Evolutionary conservation across 2,888 invertebrate genomes (phyloP), one percentile per base, ranked within the genome.

Genomic region (Andrena hattorfiana): DNA sequence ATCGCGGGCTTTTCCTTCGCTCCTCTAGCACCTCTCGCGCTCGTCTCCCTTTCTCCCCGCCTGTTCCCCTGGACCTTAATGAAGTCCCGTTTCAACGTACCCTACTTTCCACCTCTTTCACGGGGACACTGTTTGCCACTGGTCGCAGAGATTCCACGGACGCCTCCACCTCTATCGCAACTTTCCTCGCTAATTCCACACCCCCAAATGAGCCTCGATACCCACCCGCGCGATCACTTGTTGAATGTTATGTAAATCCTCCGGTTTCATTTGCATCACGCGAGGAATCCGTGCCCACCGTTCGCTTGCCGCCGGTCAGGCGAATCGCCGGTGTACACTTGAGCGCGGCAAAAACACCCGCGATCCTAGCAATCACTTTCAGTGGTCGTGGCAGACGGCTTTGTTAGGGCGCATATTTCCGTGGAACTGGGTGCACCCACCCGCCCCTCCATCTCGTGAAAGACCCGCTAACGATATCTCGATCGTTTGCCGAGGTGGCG

Each of bases 181-280:
- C 59, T 23, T 49, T 8, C 28, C 10, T 56, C 35, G n/a, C 26
- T 63, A 51, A 63, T 35, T 4, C 48, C 23, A 1, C 7, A 30
- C 32, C 16, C 16, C 42, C n/a, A 42, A 81, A 56, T 23, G 76
- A 60, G 70, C 70, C 82, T 59, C 51, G 42, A 62, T 54, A 63
- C 59, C 59, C 77, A 68, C 54, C 73, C 32, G 42, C n/a, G 62
- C 71, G 69, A 78, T 84, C 83, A 84, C 83, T 84, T 84, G 82
- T 84, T 84, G 83, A 84, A 84, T 74, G 83, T 82, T 78, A 78
- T 60, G 82, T 63, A 71, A 74, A 82, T 77, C 48, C 71, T 59
- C 13, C 68, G 26, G 49, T 66, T 81, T 70, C 73, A 56, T 77
- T 81, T 70, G 70, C 77, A 67, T 77, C 75, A 23, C 10, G 64